Evolutionary conservation across 2,113 vertebrate species (phyloP).

Genomic region (Lutjanus erythropterus): DNA sequence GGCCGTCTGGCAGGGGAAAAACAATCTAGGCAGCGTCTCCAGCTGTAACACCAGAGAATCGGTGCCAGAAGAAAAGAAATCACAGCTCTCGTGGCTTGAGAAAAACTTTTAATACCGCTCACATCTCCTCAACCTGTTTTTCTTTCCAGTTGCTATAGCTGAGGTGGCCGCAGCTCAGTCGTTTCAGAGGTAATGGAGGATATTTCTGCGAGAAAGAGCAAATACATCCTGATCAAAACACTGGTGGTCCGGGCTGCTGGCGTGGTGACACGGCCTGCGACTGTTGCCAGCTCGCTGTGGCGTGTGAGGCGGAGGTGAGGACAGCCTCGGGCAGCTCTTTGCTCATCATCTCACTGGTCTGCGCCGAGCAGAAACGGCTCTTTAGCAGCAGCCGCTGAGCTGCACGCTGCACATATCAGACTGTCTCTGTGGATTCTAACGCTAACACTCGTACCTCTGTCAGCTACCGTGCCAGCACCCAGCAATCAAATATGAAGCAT

Average conservation of each 20-base stretch:
- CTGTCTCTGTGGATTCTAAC: slow-evolving; percentile 14
- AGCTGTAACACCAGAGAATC: background rate
- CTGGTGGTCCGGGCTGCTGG: background rate
- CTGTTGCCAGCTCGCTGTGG: background rate
- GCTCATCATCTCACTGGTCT: slow-evolving; percentile 39
- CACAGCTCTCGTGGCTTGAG: background rate
- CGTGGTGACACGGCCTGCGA: background rate
- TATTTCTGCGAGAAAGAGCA: slow-evolving; percentile 9
- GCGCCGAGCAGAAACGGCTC: slow-evolving; percentile 31
- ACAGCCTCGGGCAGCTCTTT: slow-evolving; percentile 5
- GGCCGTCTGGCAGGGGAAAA: background rate
- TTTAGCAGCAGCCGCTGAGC: slow-evolving; percentile 29
- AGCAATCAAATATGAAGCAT: background rate
- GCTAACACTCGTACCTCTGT: slow-evolving; percentile 26
- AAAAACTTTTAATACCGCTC: slow-evolving; percentile 8
- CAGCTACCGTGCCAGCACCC: slow-evolving; percentile 24
- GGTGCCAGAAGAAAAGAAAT: background rate
- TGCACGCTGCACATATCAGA: slow-evolving; percentile 31
- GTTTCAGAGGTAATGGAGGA: background rate
- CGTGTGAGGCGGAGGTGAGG: slow-evolving; percentile 2
- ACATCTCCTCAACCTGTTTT: background rate
- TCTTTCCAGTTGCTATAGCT: background rate
- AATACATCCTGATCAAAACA: slow-evolving; percentile 31
- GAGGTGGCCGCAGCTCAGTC: background rate
- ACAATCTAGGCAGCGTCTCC: background rate